phyloP scores from a whole-genome alignment of 2,797 vertebrate genomes.

The Huso huso region DNA sequence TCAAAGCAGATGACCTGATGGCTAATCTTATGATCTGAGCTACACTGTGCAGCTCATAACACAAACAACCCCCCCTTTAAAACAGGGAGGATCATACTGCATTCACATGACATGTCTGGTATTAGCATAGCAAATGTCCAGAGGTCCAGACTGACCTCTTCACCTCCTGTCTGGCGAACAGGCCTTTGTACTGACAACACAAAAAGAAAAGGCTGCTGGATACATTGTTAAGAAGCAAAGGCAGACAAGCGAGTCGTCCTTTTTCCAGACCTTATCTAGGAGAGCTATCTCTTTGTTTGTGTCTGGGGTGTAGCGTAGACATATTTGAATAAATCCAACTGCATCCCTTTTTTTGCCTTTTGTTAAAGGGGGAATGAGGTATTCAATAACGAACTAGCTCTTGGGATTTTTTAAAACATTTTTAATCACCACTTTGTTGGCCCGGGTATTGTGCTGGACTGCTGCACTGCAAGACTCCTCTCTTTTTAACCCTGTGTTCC shows the following conservation, averaged over 20 bases:
- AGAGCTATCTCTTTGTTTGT: conserved; percentile 47
- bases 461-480: background rate
- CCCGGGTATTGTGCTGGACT: background rate
- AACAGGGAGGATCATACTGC: conserved; percentile 33
- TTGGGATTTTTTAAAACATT: conserved; percentile 6
- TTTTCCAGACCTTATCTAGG: conserved; percentile 60
- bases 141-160: conserved; percentile 73
- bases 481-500: background rate
- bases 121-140: conserved; percentile 62
- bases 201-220: conserved; percentile 53
- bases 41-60: conserved; percentile 19
- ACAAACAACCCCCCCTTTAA: conserved; percentile 41
- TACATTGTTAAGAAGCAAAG: conserved; percentile 54
- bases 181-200: conserved; percentile 51
- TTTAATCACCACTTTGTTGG: conserved; percentile 1
- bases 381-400: conserved; percentile 19
- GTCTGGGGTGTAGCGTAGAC: background rate
- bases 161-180: conserved; percentile 58
- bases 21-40: conserved; percentile 75
- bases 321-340: conserved; percentile 35
- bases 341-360: conserved; percentile 20
- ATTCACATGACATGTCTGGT: conserved; percentile 55
- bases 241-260: conserved; percentile 48
- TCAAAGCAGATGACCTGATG: conserved; percentile 77
- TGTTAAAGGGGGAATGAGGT: conserved; percentile 5